Base-by-base conservation (phyloP, 2,797 vertebrate genomes). In the Pogoniulus pusillus region DNA sequence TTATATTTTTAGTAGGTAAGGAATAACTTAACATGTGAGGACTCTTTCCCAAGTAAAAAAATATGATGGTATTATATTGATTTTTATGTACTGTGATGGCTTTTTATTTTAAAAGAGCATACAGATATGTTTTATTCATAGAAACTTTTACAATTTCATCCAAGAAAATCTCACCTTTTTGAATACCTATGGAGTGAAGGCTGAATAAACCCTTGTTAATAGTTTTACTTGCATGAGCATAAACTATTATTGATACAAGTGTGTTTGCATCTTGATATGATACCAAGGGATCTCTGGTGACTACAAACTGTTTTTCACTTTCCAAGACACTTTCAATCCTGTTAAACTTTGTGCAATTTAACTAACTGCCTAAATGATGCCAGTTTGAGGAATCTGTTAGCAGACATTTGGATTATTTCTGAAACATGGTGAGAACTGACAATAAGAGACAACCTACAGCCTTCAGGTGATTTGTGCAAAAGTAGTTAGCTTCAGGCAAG, bases 91-190 rank as follows among this genome's bases (percentile, higher is more conserved):
- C 12, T 47, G 30, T 71, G 10, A 27, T 65, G 14, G 13, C 5
- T 41, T 90, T 87, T 60, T 65, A 73, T n/a, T 39, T 22, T 51
- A 51, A 59, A 87, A 68, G 15, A 68, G 13, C 12, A 63, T 19
- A 6, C 2, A 68, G 9, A 59, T 71, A 75, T 70, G 39, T 82
- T 87, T 95, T 90, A 91, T 95, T 94, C 84, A 92, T 89, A 79
- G 59, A 94, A 87, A 88, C 29, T 74, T 92, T 43, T 32, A 68
- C 88, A 90, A 87, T 69, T 47, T 94, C 19, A 57, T 57, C n/a
- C 60, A 90, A 93, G 80, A 58, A 85, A 76, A 69, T 83, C 80
- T 94, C 47, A 90, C 6, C 12, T 8, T 68, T 54, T 39, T 62
- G 23, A 55, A 35, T 27, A 79, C 32, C 22, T 77, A 39, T 49